Evolutionary conservation across 1,140 invertebrate genomes (phyloP), one percentile per base, ranked within the genome.

Genomic region (Rhagoletis pomonella): DNA sequence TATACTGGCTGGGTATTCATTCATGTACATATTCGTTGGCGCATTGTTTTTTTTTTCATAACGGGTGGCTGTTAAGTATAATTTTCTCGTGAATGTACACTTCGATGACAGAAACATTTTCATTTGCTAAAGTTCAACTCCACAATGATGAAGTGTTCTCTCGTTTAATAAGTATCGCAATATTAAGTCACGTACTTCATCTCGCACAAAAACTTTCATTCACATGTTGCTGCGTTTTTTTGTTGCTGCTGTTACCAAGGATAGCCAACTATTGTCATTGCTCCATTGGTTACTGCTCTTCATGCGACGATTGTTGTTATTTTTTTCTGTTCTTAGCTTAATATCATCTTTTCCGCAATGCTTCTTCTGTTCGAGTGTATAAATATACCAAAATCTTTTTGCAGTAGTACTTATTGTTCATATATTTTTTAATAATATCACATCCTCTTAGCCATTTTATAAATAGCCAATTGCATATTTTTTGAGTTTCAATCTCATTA

Each of bases 181-280:
- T 47, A 73, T 73, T 73, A 50, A 50, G 67, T 73, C 44, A 73
- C 67, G 67, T 73, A 73, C 67, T 73, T 47, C 39, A 47, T 17
- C 42, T 47, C 17, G 39, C 17, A 73, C 67, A 44, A 47, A 73
- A 73, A 73, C 14, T 10, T 44, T 44, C 67, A 10, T 42, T n/a
- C 67, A 73, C 44, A 50, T 73, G 39, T 73, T 73, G 67, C 67
- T 73, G 67, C 17, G 12, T 10, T 50, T 73, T 14, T 47, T 6
- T 73, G 42, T 73, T 73, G 19, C 17, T 69, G 42, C 29, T 69
- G 19, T 12, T 47, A 50, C 4, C 42, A 10, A 14, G 44, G 17
- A 2, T n/a, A 73, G 14, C 17, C 3, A 73, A 3, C 39, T 47
- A 47, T 14, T 17, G 42, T n/a, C 39, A 47, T 39, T 73, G 12